Conservation (phyloP, 2,797 vertebrate species). For the Malurus leucopterus region DNA sequence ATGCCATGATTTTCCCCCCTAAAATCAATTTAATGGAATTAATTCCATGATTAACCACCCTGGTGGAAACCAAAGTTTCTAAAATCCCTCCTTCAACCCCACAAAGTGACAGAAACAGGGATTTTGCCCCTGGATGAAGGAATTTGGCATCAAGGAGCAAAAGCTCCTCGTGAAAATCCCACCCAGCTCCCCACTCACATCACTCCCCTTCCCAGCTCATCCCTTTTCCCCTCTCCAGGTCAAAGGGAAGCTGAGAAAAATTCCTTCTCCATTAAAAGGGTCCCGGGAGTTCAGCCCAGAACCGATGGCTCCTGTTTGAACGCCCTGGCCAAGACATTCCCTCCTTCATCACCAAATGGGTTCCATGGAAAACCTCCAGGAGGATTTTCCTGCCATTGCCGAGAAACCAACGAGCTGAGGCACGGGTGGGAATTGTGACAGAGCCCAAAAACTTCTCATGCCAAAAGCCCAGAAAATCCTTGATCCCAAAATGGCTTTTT, state of each 20-base stretch:
- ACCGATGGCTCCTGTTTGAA: not conserved
- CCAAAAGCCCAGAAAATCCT: not conserved
- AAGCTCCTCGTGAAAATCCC: no score
- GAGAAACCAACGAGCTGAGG: not conserved
- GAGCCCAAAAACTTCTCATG: not conserved
- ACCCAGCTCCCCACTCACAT: not conserved
- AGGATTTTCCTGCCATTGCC: not conserved
- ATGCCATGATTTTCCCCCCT: not conserved
- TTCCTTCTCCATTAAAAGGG: not conserved
- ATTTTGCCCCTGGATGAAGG: not conserved
- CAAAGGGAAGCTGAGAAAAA: not conserved
- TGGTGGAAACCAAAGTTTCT: not conserved
- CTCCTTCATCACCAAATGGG: conserved; percentile 54
- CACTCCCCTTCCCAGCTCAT: not conserved
- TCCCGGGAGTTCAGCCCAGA: not conserved
- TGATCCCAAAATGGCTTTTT: no score
- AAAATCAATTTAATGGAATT: not conserved
- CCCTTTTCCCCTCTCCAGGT: not conserved
- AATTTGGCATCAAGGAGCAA: not conserved
- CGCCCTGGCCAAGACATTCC: not conserved
- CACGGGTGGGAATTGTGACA: not conserved
- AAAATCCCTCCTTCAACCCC: not conserved
- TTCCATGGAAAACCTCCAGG: conserved; percentile 51
- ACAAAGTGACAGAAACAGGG: not conserved
- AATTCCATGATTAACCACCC: not conserved